Base-by-base conservation (phyloP, 1,140 invertebrate species). In the Steinernema feltiae region DNA sequence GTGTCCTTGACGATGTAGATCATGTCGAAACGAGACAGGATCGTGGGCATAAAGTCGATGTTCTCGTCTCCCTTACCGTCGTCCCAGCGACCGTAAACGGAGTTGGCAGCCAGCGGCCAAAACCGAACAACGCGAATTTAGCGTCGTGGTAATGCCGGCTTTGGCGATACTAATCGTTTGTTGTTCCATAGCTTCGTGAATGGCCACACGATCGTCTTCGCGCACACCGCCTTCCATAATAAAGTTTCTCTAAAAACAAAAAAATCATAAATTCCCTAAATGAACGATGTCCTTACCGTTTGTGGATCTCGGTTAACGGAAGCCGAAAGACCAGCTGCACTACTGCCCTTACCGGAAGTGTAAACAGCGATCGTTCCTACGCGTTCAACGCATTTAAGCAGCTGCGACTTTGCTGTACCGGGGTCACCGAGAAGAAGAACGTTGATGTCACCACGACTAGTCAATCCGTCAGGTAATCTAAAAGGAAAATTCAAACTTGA, bases 181-280 rank as follows among this genome's bases (percentile, higher is more conserved):
- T 85, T 99, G 97, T 87, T 99, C 97, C 97, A 99, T 99, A 35
- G 97, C 97, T 89, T 99, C 97, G 85, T 99, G 97, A 87, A 99
- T 99, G 24, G 97, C 97, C 1, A 99, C 97, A 80, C 97, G 89
- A 87, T 99, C 97, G 87, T 99, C 96, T 88, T 99, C 97, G 78
- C 94, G 90, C 97, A 99, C 97, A 32, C 97, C 97, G 17, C 97
- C 97, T 89, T 99, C 97, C 93, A 99, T 95, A 1, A 99, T 91
- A 88, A 99, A 99, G 86, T 96, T 97, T 48, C 94, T 90, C 94
- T 96, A 85, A 69, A 87, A 81, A 3, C n/a, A n/a, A n/a, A 24
- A 30, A 17, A 70, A 21, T 31, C 21, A 21, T 30, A 2, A 70
- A 77, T 18, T 70, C 27, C n/a, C n/a, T n/a, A n/a, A n/a, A n/a